Base-by-base conservation (phyloP, 2,888 invertebrate genomes). In the Cryptus viduatorius region DNA sequence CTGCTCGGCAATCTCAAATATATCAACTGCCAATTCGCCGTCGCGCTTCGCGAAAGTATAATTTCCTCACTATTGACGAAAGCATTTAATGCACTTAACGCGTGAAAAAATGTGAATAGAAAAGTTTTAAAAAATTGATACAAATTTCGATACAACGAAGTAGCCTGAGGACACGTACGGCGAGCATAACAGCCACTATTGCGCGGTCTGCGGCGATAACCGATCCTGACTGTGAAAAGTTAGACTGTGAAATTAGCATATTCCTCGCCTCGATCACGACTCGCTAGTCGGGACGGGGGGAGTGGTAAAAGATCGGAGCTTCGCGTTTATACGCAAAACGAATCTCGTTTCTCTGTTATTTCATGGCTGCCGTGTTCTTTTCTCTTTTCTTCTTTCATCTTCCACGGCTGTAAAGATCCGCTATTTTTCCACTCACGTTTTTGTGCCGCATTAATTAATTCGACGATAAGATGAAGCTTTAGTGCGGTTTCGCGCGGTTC, bases 201-300 rank as follows among this genome's bases (percentile, higher is more conserved):
- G 86, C 86, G 79, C 79, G 79, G 86, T 83, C 85, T 86, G 87
- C 87, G 84, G 87, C 87, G 85, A 86, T 85, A 86, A 87, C 71
- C 77, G 24, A 72, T 59, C 64, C 53, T 7, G 4, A 37, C 37
- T 10, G 3, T 31, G 16, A 65, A 79, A 67, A 68, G 46, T 50
- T 50, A 71, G 37, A 37, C 37, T 37, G 37, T 8, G 37, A 37
- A 37, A 73, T 79, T 71, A 61, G 24, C 19, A 2, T 37, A 37
- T 29, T 59, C 59, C 24, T 59, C 24, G 59, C 29, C 53, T 53
- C 37, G 31, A 1, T 31, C 14, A n/a, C 4, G 31, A 10, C 37
- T 16, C 53, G 50, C 53, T 14, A 50, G 31, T 69, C 69, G 56
- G n/a, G 42, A 4, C 53, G 42, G 5, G 37, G 37, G n/a, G 16